Conservation (phyloP, 2,797 vertebrate genomes). For the Ptychobarbus kaznakovi region DNA sequence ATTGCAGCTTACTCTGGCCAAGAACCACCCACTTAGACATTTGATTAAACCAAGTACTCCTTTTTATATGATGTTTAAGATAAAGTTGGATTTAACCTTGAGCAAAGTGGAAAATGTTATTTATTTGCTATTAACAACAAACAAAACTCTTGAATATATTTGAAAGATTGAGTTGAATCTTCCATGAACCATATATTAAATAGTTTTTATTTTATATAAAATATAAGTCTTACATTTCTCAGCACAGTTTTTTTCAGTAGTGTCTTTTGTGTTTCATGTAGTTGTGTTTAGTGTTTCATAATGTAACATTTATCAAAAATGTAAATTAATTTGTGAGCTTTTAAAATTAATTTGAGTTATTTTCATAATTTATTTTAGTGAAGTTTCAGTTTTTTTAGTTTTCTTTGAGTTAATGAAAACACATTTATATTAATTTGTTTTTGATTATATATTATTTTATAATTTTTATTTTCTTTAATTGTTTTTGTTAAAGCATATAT, state of each 20-base stretch:
- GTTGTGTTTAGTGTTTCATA: neutral
- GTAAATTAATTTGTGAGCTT: neutral
- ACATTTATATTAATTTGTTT: neutral
- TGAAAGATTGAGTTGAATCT: neutral
- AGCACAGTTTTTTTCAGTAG: neutral
- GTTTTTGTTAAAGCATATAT: neutral
- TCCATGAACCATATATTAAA: neutral
- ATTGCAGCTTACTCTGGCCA: neutral
- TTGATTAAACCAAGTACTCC: neutral
- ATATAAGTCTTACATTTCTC: neutral
- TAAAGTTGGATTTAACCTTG: neutral
- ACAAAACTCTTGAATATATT: neutral
- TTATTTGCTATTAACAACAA: neutral
- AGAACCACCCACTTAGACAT: constrained; percentile 3
- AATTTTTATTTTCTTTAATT: neutral
- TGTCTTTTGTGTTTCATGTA: neutral
- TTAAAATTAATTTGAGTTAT: neutral
- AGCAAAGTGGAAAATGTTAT: neutral
- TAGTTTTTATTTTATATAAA: neutral
- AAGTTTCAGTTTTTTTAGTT: neutral
- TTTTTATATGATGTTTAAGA: neutral
- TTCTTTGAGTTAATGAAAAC: neutral
- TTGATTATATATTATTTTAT: neutral
- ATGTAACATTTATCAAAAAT: neutral
- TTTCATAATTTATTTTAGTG: neutral